phyloP scores from a whole-genome alignment of 2,797 vertebrate species.

The Perodicticus potto region DNA sequence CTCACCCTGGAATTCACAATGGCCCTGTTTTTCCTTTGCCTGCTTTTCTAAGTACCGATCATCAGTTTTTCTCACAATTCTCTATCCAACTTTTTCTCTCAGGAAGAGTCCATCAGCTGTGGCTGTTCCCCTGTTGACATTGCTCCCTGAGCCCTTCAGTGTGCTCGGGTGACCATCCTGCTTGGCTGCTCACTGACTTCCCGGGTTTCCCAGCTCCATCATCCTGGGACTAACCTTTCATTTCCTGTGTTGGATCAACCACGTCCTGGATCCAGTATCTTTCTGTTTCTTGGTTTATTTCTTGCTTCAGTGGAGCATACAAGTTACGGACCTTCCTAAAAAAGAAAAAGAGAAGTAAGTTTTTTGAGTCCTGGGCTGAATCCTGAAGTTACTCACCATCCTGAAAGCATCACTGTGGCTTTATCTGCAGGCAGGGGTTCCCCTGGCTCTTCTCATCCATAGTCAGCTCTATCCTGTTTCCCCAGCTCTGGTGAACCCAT shows the following conservation, averaged over 20 bases:
- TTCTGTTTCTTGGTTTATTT: slow-evolving; percentile 6
- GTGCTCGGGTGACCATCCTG: background rate
- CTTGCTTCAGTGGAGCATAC: background rate
- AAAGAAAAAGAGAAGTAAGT: background rate
- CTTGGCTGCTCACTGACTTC: background rate
- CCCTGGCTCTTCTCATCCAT: background rate
- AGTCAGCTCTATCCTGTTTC: background rate
- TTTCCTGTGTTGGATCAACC: background rate
- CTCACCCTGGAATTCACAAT: background rate
- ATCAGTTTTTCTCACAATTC: background rate
- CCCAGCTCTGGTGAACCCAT: slow-evolving; percentile 28
- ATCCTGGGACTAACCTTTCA: background rate
- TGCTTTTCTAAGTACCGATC: background rate
- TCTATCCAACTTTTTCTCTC: background rate
- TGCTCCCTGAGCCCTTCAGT: background rate
- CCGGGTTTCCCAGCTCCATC: background rate
- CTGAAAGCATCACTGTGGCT: background rate
- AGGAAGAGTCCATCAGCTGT: background rate
- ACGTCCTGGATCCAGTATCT: background rate
- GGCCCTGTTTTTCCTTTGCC: background rate
- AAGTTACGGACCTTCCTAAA: background rate
- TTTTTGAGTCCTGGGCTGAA: background rate
- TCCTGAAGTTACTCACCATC: background rate
- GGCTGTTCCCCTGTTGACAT: background rate
- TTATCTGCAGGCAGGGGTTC: background rate